Conservation (phyloP, 1,140 invertebrate genomes). For the Drosophila parvula region DNA sequence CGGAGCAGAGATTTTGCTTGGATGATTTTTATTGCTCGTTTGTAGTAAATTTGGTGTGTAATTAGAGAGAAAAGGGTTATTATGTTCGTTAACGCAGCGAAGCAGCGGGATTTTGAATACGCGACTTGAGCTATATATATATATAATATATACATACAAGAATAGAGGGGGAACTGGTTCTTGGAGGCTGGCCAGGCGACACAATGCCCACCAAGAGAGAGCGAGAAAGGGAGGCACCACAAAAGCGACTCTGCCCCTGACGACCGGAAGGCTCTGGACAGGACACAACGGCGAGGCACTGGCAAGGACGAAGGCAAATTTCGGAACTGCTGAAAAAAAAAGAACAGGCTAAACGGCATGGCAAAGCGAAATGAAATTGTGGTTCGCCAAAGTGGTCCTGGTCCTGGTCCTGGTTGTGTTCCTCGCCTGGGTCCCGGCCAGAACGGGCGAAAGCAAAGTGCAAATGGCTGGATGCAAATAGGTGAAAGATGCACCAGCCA, state of each 20-base stretch:
- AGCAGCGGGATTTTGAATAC: neutral
- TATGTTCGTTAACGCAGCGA: slow-evolving; percentile 57
- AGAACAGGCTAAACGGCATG: slow-evolving; percentile 57
- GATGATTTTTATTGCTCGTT: slow-evolving; percentile 81
- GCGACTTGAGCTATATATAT: neutral
- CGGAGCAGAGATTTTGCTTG: slow-evolving; percentile 71
- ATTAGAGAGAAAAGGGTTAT: slow-evolving; percentile 74
- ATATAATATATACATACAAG: no score
- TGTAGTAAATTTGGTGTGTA: slow-evolving; percentile 80
- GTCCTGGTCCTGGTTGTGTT: neutral
- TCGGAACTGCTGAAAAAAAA: slow-evolving; percentile 9
- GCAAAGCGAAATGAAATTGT: slow-evolving; percentile 66
- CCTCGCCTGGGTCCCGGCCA: slow-evolving; percentile 2
- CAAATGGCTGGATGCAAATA: slow-evolving; percentile 22
- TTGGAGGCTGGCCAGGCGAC: slow-evolving; percentile 22
- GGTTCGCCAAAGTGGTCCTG: slow-evolving; percentile 53
- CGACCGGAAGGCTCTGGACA: slow-evolving; percentile 32
- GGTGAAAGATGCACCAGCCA: neutral
- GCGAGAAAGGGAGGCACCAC: slow-evolving; percentile 5
- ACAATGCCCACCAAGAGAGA: slow-evolving; percentile 36
- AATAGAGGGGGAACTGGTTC: neutral
- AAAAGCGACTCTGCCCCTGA: slow-evolving; percentile 46
- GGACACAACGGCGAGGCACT: slow-evolving; percentile 6
- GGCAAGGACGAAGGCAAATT: neutral
- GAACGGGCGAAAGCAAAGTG: neutral